Conservation (phyloP, 2,888 invertebrate species). For the Polymixis flavicincta region DNA sequence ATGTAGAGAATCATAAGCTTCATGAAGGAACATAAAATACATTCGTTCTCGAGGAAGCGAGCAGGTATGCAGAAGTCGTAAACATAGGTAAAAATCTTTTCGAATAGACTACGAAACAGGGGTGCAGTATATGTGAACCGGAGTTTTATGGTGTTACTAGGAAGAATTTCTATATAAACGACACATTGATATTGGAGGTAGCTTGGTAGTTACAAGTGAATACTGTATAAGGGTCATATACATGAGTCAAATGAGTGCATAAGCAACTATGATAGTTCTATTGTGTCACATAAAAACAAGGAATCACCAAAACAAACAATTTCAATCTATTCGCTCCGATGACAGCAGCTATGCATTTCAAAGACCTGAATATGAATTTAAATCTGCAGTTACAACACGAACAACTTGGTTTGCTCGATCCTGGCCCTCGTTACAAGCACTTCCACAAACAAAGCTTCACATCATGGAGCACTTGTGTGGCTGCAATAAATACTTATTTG, state of each 20-base stretch:
- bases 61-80: slow-evolving; percentile 21
- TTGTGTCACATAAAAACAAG: slow-evolving; percentile 27
- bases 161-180: not conserved
- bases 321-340: slow-evolving; percentile 27
- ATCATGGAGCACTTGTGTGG: slow-evolving; percentile 77
- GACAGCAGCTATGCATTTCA: slow-evolving; percentile 40
- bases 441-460: slow-evolving; percentile 69
- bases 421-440: slow-evolving; percentile 61
- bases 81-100: slow-evolving; percentile 40
- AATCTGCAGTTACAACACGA: slow-evolving; percentile 48
- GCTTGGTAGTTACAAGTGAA: not conserved
- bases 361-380: slow-evolving; percentile 54
- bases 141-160: slow-evolving; percentile 22
- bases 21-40: slow-evolving; percentile 37
- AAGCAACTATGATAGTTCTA: not conserved
- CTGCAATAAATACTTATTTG: slow-evolving; percentile 89
- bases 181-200: not conserved
- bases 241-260: not conserved
- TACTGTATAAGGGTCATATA: not conserved
- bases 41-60: slow-evolving; percentile 19
- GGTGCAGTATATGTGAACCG: not conserved
- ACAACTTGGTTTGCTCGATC: slow-evolving; percentile 44
- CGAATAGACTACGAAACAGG: slow-evolving; percentile 8
- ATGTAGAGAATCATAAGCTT: slow-evolving; percentile 19
- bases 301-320: slow-evolving; percentile 27